A percentile compares a stretch with the other conserved stretches of the same genome.
phyloP scores from a whole-genome alignment of 2,797 vertebrate genomes.

The Gastrophryne carolinensis region DNA sequence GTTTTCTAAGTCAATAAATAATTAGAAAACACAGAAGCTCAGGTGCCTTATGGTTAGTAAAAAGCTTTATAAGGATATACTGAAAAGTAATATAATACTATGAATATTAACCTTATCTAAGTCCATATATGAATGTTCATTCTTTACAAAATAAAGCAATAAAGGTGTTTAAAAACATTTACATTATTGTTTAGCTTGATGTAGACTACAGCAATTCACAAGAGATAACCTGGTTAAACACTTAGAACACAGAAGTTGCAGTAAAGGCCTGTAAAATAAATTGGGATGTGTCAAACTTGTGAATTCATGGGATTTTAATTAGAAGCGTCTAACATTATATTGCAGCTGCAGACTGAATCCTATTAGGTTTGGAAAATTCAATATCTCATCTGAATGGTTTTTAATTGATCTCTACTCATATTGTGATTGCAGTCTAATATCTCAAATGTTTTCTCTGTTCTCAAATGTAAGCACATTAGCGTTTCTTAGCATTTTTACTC shows the following conservation, averaged over 20 bases:
- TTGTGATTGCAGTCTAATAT: conserved; percentile 75
- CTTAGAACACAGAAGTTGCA: conserved; percentile 68
- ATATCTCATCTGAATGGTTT: conserved; percentile 79
- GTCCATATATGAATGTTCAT: no score
- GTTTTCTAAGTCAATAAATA: no score
- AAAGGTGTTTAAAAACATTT: no score
- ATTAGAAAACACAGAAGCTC: no score
- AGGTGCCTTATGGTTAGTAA: no score
- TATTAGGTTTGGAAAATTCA: conserved; percentile 76
- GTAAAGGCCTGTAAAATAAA: conserved; percentile 71
- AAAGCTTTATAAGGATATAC: no score
- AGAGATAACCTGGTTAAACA: conserved; percentile 48
- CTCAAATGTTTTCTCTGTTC: conserved; percentile 70
- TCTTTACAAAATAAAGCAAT: no score
- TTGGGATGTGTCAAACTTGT: conserved; percentile 70
- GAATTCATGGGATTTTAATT: conserved; percentile 75
- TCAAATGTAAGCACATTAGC: conserved; percentile 78
- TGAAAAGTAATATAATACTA: no score
- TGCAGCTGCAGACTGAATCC: conserved; percentile 75
- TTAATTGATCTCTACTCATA: conserved; percentile 81
- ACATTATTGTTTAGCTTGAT: no score
- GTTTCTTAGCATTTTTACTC: conserved; percentile 77
- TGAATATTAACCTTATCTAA: no score
- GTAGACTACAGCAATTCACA: not conserved
- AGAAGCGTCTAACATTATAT: conserved; percentile 76